These are phyloP conservation scores for Chelonia mydas DNA, from an alignment of 2,797 vertebrate species.

Conservation along the genomic window DNA sequence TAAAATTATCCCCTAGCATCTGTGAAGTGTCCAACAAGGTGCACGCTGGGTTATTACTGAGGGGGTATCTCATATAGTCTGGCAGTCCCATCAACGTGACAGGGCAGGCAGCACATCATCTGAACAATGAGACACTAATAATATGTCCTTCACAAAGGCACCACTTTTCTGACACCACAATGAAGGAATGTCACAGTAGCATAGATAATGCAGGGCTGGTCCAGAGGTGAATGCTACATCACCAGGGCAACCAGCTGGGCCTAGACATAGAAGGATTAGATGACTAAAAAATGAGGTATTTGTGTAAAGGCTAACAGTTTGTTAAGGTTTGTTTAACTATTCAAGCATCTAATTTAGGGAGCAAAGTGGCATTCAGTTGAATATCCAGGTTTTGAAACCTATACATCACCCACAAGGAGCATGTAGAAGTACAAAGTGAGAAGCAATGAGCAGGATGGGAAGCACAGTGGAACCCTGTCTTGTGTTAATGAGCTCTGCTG, in stretches of 20 bases:
- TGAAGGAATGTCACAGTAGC: neutral
- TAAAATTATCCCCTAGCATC: neutral
- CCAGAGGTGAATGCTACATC: neutral
- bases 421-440: neutral
- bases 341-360: neutral
- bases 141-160: neutral
- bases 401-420: neutral
- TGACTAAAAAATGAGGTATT: neutral
- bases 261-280: neutral
- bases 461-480: neutral
- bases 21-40: neutral
- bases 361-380: neutral
- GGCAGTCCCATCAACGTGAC: neutral
- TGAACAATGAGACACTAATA: neutral
- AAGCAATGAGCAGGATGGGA: neutral
- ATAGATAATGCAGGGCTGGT: neutral
- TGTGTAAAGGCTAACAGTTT: neutral
- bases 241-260: neutral
- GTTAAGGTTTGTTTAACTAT: neutral
- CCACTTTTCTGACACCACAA: neutral
- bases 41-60: neutral
- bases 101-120: neutral
- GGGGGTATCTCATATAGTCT: rapidly evolving
- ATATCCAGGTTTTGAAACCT: neutral
- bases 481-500: neutral